Conservation (phyloP, 2,113 vertebrate species). For the Picathartes gymnocephalus region DNA sequence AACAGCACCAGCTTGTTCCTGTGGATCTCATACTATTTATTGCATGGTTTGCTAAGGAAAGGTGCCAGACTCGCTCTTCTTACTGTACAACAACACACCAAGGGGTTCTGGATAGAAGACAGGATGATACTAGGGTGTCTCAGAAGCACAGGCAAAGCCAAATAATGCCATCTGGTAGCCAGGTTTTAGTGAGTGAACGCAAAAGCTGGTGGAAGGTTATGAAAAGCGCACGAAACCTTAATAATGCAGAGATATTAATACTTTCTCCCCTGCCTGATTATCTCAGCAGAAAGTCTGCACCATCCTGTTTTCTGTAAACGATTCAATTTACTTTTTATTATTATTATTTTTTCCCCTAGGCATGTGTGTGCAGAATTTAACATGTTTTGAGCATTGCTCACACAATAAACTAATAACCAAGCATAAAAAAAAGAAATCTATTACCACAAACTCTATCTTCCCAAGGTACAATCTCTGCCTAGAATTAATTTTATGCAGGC, state of each 20-base stretch:
- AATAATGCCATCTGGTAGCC: slow-evolving; percentile 56
- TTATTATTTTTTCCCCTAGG: too few species aligned
- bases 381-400: background rate
- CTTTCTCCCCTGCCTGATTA: slow-evolving; percentile 12
- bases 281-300: slow-evolving; percentile 21
- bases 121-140: slow-evolving; percentile 37
- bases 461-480: background rate
- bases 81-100: slow-evolving; percentile 41
- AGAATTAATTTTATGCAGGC: background rate
- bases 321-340: background rate
- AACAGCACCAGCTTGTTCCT: slow-evolving; percentile 54
- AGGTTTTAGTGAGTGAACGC: slow-evolving; percentile 24
- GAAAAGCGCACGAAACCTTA: slow-evolving; percentile 39
- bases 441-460: background rate
- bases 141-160: slow-evolving; percentile 31
- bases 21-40: slow-evolving; percentile 11
- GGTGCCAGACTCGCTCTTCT: slow-evolving; percentile 55
- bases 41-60: slow-evolving; percentile 47
- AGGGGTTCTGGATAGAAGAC: slow-evolving; percentile 45
- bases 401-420: background rate
- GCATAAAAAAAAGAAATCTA: background rate
- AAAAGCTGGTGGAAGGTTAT: slow-evolving; percentile 49
- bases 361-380: background rate
- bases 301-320: background rate
- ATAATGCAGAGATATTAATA: slow-evolving; percentile 26